These are phyloP conservation scores for Cromileptes altivelis DNA, from an alignment of 2,113 vertebrate species.

Conservation along the genomic window DNA sequence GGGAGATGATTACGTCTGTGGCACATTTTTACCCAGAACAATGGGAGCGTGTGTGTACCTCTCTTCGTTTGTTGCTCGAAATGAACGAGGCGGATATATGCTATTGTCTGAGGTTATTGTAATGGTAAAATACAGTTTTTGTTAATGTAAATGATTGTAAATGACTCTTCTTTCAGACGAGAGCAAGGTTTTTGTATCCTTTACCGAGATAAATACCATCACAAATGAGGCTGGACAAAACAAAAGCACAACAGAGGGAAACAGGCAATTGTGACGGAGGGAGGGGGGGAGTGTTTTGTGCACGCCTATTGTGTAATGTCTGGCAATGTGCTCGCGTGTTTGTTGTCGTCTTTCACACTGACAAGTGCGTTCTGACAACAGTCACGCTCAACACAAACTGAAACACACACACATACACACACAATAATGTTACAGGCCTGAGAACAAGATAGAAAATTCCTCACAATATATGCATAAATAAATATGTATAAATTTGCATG, in stretches of 20 bases:
- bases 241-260: constrained; percentile 73
- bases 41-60: constrained; percentile 59
- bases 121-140: constrained; percentile 83
- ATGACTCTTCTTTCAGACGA: constrained; percentile 78
- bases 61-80: constrained; percentile 69
- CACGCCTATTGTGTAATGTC: constrained; percentile 73
- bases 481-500: not conserved
- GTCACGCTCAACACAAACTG: constrained; percentile 28
- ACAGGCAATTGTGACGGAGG: constrained; percentile 55
- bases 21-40: constrained; percentile 74
- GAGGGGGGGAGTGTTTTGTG: constrained; percentile 54
- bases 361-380: constrained; percentile 58
- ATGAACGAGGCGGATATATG: constrained; percentile 66
- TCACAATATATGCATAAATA: not conserved
- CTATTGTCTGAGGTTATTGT: constrained; percentile 83
- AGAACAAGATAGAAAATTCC: not conserved
- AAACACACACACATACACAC: not conserved
- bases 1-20: constrained; percentile 64
- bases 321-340: constrained; percentile 67
- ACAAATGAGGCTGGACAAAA: constrained; percentile 79
- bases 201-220: constrained; percentile 78
- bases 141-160: constrained; percentile 83
- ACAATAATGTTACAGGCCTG: not conserved
- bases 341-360: constrained; percentile 63
- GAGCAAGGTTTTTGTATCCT: constrained; percentile 69